Percentiles rank a stretch among this genome's conserved stretches.
Conservation (phyloP, 2,797 vertebrate genomes). For the Podargus strigoides region DNA sequence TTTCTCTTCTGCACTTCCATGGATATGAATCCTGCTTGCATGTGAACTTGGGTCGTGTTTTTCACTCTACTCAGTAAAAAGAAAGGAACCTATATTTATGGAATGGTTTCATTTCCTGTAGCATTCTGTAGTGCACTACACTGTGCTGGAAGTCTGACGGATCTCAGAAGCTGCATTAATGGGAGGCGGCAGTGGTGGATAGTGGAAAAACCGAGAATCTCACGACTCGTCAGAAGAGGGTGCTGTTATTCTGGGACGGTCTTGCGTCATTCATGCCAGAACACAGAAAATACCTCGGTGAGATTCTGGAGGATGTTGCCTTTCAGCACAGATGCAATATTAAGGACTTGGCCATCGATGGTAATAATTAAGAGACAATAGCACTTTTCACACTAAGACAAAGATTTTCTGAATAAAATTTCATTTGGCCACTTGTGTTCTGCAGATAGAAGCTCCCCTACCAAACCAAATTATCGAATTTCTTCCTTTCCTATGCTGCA, state of each 20-base stretch:
- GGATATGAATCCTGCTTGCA: neutral
- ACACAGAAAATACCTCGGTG: neutral
- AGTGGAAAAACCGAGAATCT: neutral
- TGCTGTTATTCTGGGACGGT: conserved; percentile 44
- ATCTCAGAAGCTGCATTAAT: neutral
- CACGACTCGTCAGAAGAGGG: conserved; percentile 29
- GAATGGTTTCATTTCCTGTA: neutral
- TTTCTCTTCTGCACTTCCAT: neutral
- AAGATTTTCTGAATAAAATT: conserved; percentile 39
- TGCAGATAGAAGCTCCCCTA: neutral
- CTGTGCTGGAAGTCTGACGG: neutral
- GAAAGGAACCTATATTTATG: neutral
- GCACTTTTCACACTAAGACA: conserved; percentile 19
- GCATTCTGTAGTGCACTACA: neutral
- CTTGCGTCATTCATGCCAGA: neutral
- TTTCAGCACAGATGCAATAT: conserved; percentile 16
- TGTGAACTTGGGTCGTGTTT: neutral
- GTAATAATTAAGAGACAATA: conserved; percentile 38
- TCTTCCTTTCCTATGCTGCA: conserved; percentile 25
- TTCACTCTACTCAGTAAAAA: neutral
- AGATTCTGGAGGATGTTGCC: neutral
- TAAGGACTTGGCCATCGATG: neutral
- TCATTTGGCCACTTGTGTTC: conserved; percentile 8
- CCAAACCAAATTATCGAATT: conserved; percentile 44
- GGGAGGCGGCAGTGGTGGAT: neutral